Evolutionary conservation across 2,888 invertebrate genomes (phyloP).

Genomic region (Diploptera punctata): DNA sequence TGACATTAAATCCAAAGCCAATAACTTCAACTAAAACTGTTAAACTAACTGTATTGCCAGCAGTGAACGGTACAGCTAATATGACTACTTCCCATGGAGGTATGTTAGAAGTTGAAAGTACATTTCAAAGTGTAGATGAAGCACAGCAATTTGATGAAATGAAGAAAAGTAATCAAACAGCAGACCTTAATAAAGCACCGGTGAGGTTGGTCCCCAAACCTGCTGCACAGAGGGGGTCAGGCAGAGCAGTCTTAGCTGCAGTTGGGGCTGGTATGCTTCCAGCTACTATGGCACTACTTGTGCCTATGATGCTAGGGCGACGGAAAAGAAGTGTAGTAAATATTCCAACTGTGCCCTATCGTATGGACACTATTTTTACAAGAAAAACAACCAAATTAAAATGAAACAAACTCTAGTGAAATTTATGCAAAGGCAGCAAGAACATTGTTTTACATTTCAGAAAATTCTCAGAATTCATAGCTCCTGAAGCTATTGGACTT

Average conservation of each 20-base stretch:
- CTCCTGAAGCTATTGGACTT: too few species aligned
- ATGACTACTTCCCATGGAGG: constrained; percentile 74
- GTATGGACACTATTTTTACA: too few species aligned
- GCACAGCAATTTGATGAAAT: constrained; percentile 1
- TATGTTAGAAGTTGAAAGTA: constrained; percentile 65
- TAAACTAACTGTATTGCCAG: constrained; percentile 75
- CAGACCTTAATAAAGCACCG: constrained; percentile 35
- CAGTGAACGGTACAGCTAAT: constrained; percentile 62
- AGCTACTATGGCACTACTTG: constrained; percentile 81
- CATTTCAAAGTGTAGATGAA: constrained; percentile 8
- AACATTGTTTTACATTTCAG: too few species aligned
- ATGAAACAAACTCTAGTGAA: too few species aligned
- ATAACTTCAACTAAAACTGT: constrained; percentile 63
- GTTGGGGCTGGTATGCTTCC: constrained; percentile 82
- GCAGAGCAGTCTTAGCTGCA: constrained; percentile 67
- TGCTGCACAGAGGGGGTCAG: not conserved
- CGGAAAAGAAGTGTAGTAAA: constrained; percentile 49
- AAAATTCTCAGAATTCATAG: too few species aligned
- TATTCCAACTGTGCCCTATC: too few species aligned
- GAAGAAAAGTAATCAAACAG: constrained; percentile 42
- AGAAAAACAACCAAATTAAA: too few species aligned
- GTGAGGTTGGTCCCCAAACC: not conserved
- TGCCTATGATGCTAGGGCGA: constrained; percentile 76
- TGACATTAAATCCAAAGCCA: constrained; percentile 51
- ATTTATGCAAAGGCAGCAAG: too few species aligned